These are phyloP conservation scores for Rhinogobius similis DNA, from an alignment of 2,113 vertebrate genomes.

Conservation along the genomic window DNA sequence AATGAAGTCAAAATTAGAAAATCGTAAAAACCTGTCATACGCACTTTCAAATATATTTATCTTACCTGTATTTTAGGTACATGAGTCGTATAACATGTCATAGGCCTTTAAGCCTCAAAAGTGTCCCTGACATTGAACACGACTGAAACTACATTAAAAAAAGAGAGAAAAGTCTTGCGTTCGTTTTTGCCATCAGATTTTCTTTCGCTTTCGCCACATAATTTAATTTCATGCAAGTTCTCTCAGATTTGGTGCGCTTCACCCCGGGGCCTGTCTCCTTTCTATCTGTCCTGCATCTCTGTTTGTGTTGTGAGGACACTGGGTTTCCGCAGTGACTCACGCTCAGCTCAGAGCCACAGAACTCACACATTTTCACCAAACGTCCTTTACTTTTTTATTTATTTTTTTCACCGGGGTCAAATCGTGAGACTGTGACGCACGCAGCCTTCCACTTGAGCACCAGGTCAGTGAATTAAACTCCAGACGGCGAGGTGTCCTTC, in stretches of 20 bases:
- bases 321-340: not conserved
- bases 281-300: not conserved
- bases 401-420: not conserved
- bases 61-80: no score
- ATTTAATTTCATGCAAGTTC: not conserved
- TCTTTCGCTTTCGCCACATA: not conserved
- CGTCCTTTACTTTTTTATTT: not conserved
- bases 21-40: no score
- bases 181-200: not conserved
- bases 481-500: no score
- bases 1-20: no score
- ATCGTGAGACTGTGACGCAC: not conserved
- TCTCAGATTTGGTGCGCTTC: not conserved
- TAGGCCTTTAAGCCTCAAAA: no score
- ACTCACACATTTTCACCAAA: not conserved
- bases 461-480: not conserved
- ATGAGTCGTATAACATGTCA: no score
- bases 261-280: not conserved
- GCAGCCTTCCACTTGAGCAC: not conserved
- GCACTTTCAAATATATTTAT: no score
- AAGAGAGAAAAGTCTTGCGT: no score
- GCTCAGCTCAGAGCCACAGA: not conserved
- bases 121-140: no score
- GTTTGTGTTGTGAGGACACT: not conserved
- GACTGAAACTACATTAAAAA: no score